Evolutionary conservation across 1,140 invertebrate species (phyloP), one percentile per base, ranked within the genome.

Genomic region (Heliothis subflexa): DNA sequence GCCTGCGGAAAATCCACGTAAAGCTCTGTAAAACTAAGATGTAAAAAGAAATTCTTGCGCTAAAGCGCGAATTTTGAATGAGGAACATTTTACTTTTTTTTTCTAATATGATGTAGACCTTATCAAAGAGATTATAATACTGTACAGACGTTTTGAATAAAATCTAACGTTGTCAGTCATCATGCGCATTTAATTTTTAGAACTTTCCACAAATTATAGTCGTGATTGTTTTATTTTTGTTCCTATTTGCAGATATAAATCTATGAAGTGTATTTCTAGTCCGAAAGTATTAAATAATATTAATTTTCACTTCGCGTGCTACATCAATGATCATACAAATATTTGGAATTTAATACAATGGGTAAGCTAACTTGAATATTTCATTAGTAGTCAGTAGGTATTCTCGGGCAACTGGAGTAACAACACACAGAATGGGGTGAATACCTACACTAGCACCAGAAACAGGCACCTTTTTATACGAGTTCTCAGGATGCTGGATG

Each of bases 171-270:
- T 66, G 1, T 45, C 18, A 18, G 16, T 21, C 45, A 47, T 66
- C 62, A 59, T 59, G 21, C 4, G 55, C 5, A 59, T 25, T 3
- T 13, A 40, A 55, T 45, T 47, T 66, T 11, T n/a, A 66, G 62
- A 66, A 66, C 18, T 66, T 66, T 18, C 4, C 40, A 64, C 40
- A 66, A 66, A 66, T 47, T 45, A 18, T 45, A 49, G 62, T 66
- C 5, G 40, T 47, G 33, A 18, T 66, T 64, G 13, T 61, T 61
- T 25, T 14, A 28, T 12, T 64, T 33, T 45, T 64, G 45, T 45
- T 14, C 3, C 3, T 45, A 18, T n/a, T 25, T 13, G 3, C 40
- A 45, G 21, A 28, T 13, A 33, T 61, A 28, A 61, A 61, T 64
- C 28, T 16, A 64, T 64, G 28, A n/a, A 62, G 13, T n/a, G 59